These are phyloP conservation scores for Cottus gobio DNA, from an alignment of 2,113 vertebrate species.

Conservation along the genomic window DNA sequence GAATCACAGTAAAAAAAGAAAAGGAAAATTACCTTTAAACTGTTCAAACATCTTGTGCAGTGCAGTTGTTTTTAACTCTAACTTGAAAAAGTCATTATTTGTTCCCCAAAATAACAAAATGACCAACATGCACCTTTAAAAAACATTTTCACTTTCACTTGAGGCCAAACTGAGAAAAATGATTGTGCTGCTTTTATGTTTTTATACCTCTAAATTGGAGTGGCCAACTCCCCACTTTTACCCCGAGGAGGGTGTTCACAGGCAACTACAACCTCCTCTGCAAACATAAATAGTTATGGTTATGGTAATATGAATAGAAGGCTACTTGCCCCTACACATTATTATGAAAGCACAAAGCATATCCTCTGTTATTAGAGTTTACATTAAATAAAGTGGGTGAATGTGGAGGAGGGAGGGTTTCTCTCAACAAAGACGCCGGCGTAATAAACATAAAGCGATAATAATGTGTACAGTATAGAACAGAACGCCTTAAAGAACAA, in stretches of 20 bases:
- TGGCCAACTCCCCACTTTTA: not conserved
- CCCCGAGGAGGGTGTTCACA: not conserved
- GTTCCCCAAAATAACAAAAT: not conserved
- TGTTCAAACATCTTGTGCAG: not conserved
- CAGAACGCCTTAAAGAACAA: not conserved
- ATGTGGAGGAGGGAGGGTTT: not conserved
- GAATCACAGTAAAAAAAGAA: not conserved
- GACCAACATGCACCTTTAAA: not conserved
- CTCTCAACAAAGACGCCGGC: not conserved
- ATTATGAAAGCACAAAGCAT: not conserved
- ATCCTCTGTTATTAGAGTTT: constrained; percentile 10
- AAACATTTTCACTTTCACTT: not conserved
- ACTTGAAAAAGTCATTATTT: not conserved
- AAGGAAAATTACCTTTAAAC: not conserved
- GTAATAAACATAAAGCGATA: constrained; percentile 17
- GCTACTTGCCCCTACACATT: not conserved
- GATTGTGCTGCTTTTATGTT: not conserved
- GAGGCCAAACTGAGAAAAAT: not conserved
- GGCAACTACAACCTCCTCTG: not conserved
- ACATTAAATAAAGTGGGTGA: constrained; percentile 12
- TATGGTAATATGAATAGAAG: not conserved
- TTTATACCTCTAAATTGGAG: not conserved
- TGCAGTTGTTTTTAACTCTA: not conserved
- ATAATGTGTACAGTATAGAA: not conserved
- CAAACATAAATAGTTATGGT: constrained; percentile 8